Percentiles rank a stretch among this genome's conserved stretches.
These are phyloP conservation scores for Ptychobarbus kaznakovi DNA, from an alignment of 2,797 vertebrate genomes.

Conservation along the genomic window DNA sequence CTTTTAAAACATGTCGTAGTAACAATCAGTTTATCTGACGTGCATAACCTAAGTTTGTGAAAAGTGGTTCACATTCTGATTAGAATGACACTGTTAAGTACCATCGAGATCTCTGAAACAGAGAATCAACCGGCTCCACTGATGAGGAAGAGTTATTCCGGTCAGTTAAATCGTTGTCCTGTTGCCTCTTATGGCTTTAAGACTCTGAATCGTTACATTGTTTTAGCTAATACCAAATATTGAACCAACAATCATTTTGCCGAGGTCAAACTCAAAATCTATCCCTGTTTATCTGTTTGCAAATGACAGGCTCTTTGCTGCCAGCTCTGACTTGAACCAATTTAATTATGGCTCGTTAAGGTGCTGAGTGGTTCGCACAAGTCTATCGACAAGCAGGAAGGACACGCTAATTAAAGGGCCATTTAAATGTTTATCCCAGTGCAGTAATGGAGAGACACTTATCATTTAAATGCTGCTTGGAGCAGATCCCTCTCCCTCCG, in stretches of 20 bases:
- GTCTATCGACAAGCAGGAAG: constrained; percentile 80
- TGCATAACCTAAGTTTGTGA: not conserved
- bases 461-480: constrained; percentile 82
- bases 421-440: constrained; percentile 81
- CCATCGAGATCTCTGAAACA: not conserved
- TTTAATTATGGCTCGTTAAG: constrained; percentile 84
- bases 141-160: constrained; percentile 4
- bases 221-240: constrained; percentile 49
- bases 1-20: not conserved
- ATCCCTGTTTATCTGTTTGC: constrained; percentile 73
- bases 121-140: not conserved
- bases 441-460: constrained; percentile 79
- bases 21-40: not conserved
- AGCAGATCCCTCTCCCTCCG: constrained; percentile 78
- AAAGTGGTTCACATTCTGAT: not conserved
- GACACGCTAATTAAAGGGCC: constrained; percentile 84
- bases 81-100: not conserved
- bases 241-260: constrained; percentile 61
- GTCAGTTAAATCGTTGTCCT: constrained; percentile 47
- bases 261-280: constrained; percentile 60
- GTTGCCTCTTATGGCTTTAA: constrained; percentile 29
- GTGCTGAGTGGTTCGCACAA: constrained; percentile 81
- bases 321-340: constrained; percentile 77
- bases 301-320: constrained; percentile 72
- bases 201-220: constrained; percentile 47